Evolutionary conservation across 2,888 invertebrate genomes (phyloP), one percentile per base, ranked within the genome.

Genomic region (Drosophila eohydei): DNA sequence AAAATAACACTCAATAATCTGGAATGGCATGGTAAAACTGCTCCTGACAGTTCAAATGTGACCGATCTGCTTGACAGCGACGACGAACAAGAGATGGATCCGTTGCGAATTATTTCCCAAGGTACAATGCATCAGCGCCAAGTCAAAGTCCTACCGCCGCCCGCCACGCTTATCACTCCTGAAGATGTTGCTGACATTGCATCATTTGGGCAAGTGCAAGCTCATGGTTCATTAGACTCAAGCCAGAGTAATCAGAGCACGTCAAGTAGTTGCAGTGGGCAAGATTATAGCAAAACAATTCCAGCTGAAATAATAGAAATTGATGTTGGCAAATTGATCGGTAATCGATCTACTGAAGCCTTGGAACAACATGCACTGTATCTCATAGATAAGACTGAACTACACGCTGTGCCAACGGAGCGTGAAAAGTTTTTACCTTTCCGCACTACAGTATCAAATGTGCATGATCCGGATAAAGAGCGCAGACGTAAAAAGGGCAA

Each of bases 391-490:
- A 93, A 87, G 69, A 88, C 89, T 2, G 91, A 92, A 72, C 32
- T 50, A n/a, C 70, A 80, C 5, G 68, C 40, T 8, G 60, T 43
- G 4, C 41, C 63, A 3, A 16, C 68, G 3, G 56, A 64, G 7
- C 86, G 90, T 26, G 90, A 90, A 41, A 93, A 92, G 73, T 93
- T 90, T 38, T 89, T 78, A 51, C 93, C 93, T 0, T 92, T 91
- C 68, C 88, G 91, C 28, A 93, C 93, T 0, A 93, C 93, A 0
- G 76, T 89, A 3, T 90, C 89, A 0, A 90, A 93, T 81, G 92
- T 92, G 0, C 93, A 93, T 56, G 90, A 91, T 78, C 91, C 93
- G 0, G 85, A 67, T n/a, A 92, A 92, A 68, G 93, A 93, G 73
- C 90, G 90, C 21, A 56, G 63, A 6, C 88, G 92, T 3, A 92